A percentile compares a stretch with the other conserved stretches of the same genome.
Conservation (phyloP, 1,140 invertebrate species). For the Orchestia grillus region DNA sequence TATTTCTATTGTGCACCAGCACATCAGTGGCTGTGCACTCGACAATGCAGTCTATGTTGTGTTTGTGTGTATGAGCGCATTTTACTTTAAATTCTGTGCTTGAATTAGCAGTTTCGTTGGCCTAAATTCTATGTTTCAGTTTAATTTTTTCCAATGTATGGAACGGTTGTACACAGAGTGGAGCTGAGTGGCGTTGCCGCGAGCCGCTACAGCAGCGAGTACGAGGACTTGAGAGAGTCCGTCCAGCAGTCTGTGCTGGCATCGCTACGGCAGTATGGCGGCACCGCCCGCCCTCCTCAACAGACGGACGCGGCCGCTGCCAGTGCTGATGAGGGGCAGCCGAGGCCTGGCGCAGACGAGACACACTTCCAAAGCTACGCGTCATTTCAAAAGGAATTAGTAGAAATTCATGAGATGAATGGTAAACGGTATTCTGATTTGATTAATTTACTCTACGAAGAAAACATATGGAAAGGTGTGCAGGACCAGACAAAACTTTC, state of each 20-base stretch:
- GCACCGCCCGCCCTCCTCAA: neutral
- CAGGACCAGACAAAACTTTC: neutral
- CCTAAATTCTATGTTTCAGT: neutral
- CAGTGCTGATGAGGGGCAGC: neutral
- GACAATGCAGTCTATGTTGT: too few relatives aligned
- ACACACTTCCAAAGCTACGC: neutral
- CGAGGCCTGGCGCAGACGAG: neutral
- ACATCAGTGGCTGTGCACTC: too few relatives aligned
- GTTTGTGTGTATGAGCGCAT: too few relatives aligned
- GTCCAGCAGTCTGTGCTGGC: slow-evolving; percentile 31
- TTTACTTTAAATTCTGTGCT: too few relatives aligned
- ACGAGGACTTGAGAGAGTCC: neutral
- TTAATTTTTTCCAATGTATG: neutral
- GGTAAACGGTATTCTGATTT: neutral
- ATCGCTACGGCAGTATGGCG: neutral
- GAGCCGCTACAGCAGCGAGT: slow-evolving; percentile 1
- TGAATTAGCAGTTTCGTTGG: neutral
- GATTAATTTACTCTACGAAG: neutral
- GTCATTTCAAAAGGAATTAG: neutral
- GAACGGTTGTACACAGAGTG: neutral
- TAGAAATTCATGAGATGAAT: neutral
- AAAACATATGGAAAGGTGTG: neutral
- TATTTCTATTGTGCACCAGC: too few relatives aligned
- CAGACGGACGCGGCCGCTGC: neutral
- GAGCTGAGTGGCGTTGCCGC: neutral